phyloP scores from a whole-genome alignment of 2,888 invertebrate species.

The Lasioglossum figueresi region DNA sequence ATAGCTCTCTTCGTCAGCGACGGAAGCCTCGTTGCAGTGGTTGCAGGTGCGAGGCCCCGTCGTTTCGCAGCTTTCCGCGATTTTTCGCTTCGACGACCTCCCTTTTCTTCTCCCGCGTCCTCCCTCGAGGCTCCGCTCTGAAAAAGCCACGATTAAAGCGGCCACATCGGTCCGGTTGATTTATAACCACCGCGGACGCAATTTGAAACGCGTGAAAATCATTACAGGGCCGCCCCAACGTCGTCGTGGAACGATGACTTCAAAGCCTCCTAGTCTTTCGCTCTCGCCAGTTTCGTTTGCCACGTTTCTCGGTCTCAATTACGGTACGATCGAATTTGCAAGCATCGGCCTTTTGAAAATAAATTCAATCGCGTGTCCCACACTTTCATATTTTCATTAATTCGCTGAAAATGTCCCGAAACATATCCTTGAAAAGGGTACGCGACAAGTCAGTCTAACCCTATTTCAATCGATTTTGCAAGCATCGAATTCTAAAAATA shows the following conservation, averaged over 20 bases:
- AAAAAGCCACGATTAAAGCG: slow-evolving; percentile 58
- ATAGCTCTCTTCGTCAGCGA: slow-evolving; percentile 71
- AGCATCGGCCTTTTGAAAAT: neutral
- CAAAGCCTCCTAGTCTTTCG: neutral
- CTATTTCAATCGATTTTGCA: neutral
- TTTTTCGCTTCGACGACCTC: slow-evolving; percentile 54
- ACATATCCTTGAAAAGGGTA: too few relatives aligned
- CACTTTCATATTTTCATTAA: neutral
- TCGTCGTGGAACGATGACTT: neutral
- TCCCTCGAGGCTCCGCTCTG: slow-evolving; percentile 11
- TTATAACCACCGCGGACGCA: slow-evolving; percentile 34
- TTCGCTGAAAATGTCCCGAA: neutral
- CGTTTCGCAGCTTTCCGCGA: slow-evolving; percentile 52
- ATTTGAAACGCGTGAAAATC: slow-evolving; percentile 27
- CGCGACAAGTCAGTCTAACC: too few relatives aligned
- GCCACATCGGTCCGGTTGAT: slow-evolving; percentile 40
- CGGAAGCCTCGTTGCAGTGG: slow-evolving; percentile 39
- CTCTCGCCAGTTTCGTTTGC: neutral
- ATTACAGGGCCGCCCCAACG: slow-evolving; percentile 2
- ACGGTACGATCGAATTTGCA: neutral
- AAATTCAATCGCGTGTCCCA: neutral
- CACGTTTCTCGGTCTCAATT: neutral
- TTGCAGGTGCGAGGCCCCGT: slow-evolving; percentile 40
- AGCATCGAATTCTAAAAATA: neutral
- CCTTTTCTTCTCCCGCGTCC: slow-evolving; percentile 36